Evolutionary conservation across 2,888 invertebrate species (phyloP).

Genomic region (Tipula helvola): DNA sequence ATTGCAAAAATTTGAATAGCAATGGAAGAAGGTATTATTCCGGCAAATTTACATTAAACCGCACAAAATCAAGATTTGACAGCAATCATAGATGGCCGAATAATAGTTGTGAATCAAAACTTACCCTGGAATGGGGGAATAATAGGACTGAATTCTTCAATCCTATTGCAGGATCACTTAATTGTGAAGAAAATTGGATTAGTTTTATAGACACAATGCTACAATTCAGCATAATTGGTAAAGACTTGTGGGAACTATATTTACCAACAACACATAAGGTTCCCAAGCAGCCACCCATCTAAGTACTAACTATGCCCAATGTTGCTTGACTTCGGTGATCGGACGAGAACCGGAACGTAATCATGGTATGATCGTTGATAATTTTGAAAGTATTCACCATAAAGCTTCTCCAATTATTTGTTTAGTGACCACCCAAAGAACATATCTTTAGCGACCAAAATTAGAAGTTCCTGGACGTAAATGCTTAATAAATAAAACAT

Average conservation of each 20-base stretch:
- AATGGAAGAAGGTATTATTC: slow-evolving; percentile 83
- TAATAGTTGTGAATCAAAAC: slow-evolving; percentile 79
- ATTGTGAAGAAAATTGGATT: slow-evolving; percentile 88
- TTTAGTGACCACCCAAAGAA: no score
- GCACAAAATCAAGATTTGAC: slow-evolving; percentile 83
- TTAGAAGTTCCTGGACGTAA: no score
- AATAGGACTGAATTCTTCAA: slow-evolving; percentile 70
- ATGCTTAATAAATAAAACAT: no score
- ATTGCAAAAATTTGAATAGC: slow-evolving; percentile 84
- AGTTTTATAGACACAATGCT: slow-evolving; percentile 94
- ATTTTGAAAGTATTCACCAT: no score
- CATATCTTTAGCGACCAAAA: no score
- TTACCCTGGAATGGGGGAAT: slow-evolving; percentile 84
- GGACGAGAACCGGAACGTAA: no score
- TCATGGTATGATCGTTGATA: no score
- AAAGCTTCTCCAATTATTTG: no score
- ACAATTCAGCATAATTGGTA: slow-evolving; percentile 77
- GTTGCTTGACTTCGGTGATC: no score
- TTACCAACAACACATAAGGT: no score
- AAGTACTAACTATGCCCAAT: no score
- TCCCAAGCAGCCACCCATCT: no score
- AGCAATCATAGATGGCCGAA: slow-evolving; percentile 74
- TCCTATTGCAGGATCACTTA: slow-evolving; percentile 58
- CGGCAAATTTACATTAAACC: slow-evolving; percentile 81
- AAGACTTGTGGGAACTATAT: slow-evolving; percentile 65